Evolutionary conservation across 2,113 vertebrate genomes (phyloP).

Genomic region (Halichoerus grypus): DNA sequence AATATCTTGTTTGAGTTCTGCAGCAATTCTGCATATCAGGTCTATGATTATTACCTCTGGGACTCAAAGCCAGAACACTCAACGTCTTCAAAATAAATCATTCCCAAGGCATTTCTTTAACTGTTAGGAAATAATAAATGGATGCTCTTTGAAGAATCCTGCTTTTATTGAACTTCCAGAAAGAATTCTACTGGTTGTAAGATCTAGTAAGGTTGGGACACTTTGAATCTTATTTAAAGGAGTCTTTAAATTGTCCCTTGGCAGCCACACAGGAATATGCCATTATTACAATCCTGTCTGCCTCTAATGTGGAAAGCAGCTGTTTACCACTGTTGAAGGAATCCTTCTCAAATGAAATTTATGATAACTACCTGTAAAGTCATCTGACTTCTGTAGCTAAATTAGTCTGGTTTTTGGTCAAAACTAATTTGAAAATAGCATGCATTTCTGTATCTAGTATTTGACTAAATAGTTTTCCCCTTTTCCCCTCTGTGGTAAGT

Average conservation of each 20-base stretch:
- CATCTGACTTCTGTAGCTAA: conserved; percentile 19
- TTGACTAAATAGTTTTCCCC: conserved; percentile 48
- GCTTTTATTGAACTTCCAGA: background rate
- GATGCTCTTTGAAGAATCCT: background rate
- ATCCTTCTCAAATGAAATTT: conserved; percentile 63
- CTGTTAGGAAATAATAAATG: background rate
- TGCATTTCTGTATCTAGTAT: conserved; percentile 35
- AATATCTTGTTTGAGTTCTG: conserved; percentile 7
- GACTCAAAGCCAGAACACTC: background rate
- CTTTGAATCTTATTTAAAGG: background rate
- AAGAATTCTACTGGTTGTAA: background rate
- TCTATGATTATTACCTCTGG: background rate
- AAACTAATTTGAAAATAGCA: conserved; percentile 67
- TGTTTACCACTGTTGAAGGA: conserved; percentile 48
- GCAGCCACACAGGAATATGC: background rate
- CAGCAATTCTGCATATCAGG: background rate
- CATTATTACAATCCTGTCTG: conserved; percentile 50
- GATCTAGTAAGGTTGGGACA: background rate
- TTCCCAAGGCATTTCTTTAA: background rate
- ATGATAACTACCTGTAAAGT: conserved; percentile 59
- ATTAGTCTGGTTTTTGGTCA: conserved; percentile 67
- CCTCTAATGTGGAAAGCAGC: conserved; percentile 16
- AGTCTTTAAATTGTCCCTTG: background rate
- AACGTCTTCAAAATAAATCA: background rate
- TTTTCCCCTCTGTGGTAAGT: conserved; percentile 45